phyloP scores from a whole-genome alignment of 2,797 vertebrate genomes.

The Hydrocynus forskahlii region DNA sequence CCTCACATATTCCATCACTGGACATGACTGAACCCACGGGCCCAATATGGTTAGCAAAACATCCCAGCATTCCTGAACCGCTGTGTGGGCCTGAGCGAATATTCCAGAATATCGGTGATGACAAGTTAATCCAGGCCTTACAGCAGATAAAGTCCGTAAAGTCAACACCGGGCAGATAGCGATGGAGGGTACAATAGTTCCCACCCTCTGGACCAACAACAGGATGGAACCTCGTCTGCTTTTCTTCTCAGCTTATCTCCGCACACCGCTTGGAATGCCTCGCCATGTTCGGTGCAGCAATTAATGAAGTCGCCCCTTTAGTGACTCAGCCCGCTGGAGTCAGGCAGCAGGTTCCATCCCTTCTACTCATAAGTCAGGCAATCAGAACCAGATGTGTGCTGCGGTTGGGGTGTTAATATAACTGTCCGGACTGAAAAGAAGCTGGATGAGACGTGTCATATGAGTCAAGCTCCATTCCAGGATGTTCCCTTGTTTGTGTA shows the following conservation, averaged over 20 bases:
- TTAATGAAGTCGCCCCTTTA: background rate
- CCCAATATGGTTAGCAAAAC: slow-evolving; percentile 48
- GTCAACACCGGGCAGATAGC: slow-evolving; percentile 34
- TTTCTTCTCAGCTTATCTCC: slow-evolving; percentile 49
- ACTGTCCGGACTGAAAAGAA: slow-evolving; percentile 16
- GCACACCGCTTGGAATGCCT: slow-evolving; percentile 41
- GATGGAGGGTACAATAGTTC: slow-evolving; percentile 41
- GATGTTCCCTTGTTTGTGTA: slow-evolving; percentile 28
- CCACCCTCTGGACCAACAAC: slow-evolving; percentile 46
- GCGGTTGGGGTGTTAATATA: slow-evolving; percentile 27
- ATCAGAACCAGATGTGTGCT: slow-evolving; percentile 37
- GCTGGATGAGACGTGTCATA: slow-evolving; percentile 15
- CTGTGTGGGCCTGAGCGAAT: slow-evolving; percentile 42
- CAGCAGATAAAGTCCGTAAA: slow-evolving; percentile 50
- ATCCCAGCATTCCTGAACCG: slow-evolving; percentile 39
- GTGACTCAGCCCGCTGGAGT: slow-evolving; percentile 16
- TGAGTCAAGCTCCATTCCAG: slow-evolving; percentile 34
- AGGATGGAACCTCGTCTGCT: slow-evolving; percentile 41
- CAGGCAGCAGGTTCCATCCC: slow-evolving; percentile 18
- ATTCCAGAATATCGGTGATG: slow-evolving; percentile 48
- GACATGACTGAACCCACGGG: slow-evolving; percentile 29
- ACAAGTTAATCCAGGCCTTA: slow-evolving; percentile 56
- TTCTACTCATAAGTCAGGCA: slow-evolving; percentile 26
- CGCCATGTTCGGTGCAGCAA: slow-evolving; percentile 10
- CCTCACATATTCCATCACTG: slow-evolving; percentile 30